Evolutionary conservation across 2,888 invertebrate species (phyloP).

Genomic region (Kuschelorhynchus macadamiae): DNA sequence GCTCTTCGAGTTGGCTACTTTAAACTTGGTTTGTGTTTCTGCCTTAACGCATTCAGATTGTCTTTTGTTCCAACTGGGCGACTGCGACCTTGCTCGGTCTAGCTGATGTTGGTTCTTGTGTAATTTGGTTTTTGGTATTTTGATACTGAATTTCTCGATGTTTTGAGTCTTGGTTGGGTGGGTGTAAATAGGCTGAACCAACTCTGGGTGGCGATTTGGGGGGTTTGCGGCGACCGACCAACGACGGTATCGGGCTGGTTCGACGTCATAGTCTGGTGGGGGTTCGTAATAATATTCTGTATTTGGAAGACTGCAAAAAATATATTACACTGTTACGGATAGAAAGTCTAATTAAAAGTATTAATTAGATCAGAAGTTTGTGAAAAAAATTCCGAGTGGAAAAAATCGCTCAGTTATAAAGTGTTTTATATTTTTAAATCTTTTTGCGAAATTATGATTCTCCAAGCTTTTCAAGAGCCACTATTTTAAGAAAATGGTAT

Average conservation of each 20-base stretch:
- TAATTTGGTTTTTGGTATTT: slow-evolving; percentile 66
- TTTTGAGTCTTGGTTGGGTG: slow-evolving; percentile 43
- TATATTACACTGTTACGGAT: not conserved
- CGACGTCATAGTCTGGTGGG: slow-evolving; percentile 66
- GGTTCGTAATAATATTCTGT: slow-evolving; percentile 61
- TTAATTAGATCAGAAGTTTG: too few species aligned
- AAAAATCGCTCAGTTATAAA: too few species aligned
- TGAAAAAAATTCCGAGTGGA: too few species aligned
- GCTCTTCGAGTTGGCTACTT: slow-evolving; percentile 64
- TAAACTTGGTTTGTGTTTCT: slow-evolving; percentile 58
- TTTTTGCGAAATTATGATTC: too few species aligned
- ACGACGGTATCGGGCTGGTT: slow-evolving; percentile 56
- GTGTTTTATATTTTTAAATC: too few species aligned
- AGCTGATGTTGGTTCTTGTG: slow-evolving; percentile 55
- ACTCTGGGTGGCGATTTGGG: not conserved
- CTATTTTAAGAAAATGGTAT: too few species aligned
- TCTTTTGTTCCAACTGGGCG: slow-evolving; percentile 64
- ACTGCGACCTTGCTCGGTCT: slow-evolving; percentile 66
- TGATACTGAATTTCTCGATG: slow-evolving; percentile 60
- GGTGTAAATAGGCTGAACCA: slow-evolving; percentile 30
- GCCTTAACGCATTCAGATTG: slow-evolving; percentile 57
- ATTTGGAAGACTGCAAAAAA: slow-evolving; percentile 34
- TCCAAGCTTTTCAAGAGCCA: too few species aligned
- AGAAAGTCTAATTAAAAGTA: not conserved
- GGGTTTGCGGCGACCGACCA: slow-evolving; percentile 64